Percentiles rank a stretch among this genome's conserved stretches.
phyloP scores from a whole-genome alignment of 2,888 invertebrate species.

The Acrobasis repandana region DNA sequence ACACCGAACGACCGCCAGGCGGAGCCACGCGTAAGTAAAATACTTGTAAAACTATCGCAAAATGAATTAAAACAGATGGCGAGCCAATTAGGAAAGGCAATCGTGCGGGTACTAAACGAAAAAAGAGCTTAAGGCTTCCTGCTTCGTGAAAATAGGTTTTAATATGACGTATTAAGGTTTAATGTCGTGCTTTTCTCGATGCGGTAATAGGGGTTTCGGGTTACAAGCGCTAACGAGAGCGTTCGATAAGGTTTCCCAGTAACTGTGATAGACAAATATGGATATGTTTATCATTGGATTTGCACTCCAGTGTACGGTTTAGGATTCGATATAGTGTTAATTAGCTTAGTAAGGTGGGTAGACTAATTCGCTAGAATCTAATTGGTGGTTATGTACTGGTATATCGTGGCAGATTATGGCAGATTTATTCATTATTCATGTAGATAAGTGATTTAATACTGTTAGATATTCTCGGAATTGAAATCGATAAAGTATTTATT shows the following conservation, averaged over 20 bases:
- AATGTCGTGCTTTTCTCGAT: slow-evolving; percentile 41
- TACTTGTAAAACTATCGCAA: slow-evolving; percentile 82
- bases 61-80: slow-evolving; percentile 82
- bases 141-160: slow-evolving; percentile 49
- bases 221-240: slow-evolving; percentile 78
- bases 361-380: slow-evolving; percentile 58
- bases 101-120: slow-evolving; percentile 77
- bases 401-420: slow-evolving; percentile 19
- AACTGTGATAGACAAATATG: slow-evolving; percentile 81
- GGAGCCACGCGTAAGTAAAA: slow-evolving; percentile 81
- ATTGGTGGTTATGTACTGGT: slow-evolving; percentile 30
- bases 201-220: slow-evolving; percentile 70
- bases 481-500: not conserved
- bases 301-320: slow-evolving; percentile 61
- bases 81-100: slow-evolving; percentile 81
- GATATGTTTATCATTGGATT: slow-evolving; percentile 77
- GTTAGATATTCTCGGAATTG: not conserved
- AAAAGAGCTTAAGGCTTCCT: slow-evolving; percentile 59
- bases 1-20: slow-evolving; percentile 68
- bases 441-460: slow-evolving; percentile 2
- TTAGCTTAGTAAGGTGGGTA: slow-evolving; percentile 49
- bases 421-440: slow-evolving; percentile 34
- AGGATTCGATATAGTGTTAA: slow-evolving; percentile 62
- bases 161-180: slow-evolving; percentile 47
- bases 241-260: slow-evolving; percentile 74